Base-by-base conservation (phyloP, 2,113 vertebrate species). In the Menidia beryllina region DNA sequence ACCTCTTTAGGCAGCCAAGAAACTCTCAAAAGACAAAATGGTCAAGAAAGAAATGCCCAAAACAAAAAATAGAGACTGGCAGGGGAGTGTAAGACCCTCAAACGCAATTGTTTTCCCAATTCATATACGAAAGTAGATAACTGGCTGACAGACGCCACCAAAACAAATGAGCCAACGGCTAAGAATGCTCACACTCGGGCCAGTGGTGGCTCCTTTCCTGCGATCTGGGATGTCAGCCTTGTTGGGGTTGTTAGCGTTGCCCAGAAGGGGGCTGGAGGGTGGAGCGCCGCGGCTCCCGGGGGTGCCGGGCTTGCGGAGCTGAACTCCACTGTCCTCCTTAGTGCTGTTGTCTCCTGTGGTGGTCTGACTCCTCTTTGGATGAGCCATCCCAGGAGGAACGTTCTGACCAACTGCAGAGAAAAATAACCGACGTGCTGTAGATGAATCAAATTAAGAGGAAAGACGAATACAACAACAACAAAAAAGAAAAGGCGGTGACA, bases 141-240 rank as follows among this genome's bases (percentile, higher is more conserved):
- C 30, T 8, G 30, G 7, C 30, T 34, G 30, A 34, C 30, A 34
- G 30, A 34, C 7, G 30, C 10, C 30, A 34, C 10, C 26, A 19
- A 8, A 7, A 8, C 11, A 14, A 26, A 38, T 3, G 13, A 15
- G 20, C 6, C 17, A 19, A 36, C 17, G 8, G 23, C 30, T 39
- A 8, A 17, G 34, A 26, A 27, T 0, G 71, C 75, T 98, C 92
- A 99, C 97, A 50, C 91, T 95, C n/a, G 96, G 94, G 30, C 92
- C 92, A 60, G 94, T 92, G 0, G 95, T 91, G 1, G 94, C 94
- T 75, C 94, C 94, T 87, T 96, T 97, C 93, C 97, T 97, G 79
- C 96, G 96, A 50, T 98, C 97, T 1, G 97, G 98, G 90, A 99
- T 98, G 91, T 98, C 98, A 0, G 98, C 96, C 90, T 99, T 98